A percentile compares a stretch with the other conserved stretches of the same genome.
Conservation (phyloP, 2,888 invertebrate species). For the Corythucha ciliata region DNA sequence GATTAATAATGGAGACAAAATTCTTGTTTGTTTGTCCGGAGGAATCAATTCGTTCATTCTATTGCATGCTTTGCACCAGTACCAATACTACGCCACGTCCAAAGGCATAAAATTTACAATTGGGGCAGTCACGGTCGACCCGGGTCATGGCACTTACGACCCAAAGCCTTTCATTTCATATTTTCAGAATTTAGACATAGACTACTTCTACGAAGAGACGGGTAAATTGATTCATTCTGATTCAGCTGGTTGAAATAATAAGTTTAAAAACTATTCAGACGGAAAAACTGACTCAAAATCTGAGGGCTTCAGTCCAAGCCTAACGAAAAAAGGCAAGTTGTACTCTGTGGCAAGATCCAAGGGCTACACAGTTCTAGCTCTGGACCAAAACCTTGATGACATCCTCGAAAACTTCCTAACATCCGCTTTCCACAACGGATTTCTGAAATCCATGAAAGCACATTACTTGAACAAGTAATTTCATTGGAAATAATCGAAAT, state of each 20-base stretch:
- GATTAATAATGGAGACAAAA: conserved; percentile 71
- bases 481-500: no score
- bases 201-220: conserved; percentile 66
- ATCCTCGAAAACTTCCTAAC: conserved; percentile 72
- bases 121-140: conserved; percentile 62
- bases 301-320: conserved; percentile 43
- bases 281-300: conserved; percentile 48
- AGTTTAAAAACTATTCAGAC: no score
- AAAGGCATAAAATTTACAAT: conserved; percentile 64
- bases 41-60: conserved; percentile 76
- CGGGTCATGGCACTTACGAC: conserved; percentile 51
- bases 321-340: conserved; percentile 62
- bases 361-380: conserved; percentile 76
- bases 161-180: conserved; percentile 61
- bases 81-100: conserved; percentile 64
- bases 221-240: conserved; percentile 44
- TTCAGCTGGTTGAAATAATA: no score
- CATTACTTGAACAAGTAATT: conserved; percentile 66
- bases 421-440: conserved; percentile 71
- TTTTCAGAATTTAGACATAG: conserved; percentile 59
- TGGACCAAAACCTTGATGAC: conserved; percentile 80
- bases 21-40: conserved; percentile 76
- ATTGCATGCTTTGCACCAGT: conserved; percentile 73
- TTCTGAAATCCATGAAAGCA: conserved; percentile 65
- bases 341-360: conserved; percentile 65